Conservation (phyloP, 1,140 invertebrate species). For the Plodia interpunctella region DNA sequence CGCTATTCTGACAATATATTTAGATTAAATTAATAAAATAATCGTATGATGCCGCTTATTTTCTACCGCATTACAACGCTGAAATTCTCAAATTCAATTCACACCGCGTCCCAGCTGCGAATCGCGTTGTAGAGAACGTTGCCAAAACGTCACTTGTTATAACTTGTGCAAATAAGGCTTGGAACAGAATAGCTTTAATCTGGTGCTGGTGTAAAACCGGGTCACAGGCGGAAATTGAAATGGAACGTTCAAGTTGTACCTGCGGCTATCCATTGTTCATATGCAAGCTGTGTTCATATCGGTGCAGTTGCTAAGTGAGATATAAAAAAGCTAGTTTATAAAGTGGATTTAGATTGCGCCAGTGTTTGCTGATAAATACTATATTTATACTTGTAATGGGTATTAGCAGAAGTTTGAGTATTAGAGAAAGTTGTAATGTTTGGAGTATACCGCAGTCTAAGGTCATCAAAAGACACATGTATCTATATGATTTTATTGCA, state of each 20-base stretch:
- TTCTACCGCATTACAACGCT: neutral
- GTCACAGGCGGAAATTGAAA: slow-evolving; percentile 4
- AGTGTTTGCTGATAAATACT: too few species aligned
- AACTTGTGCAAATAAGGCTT: slow-evolving; percentile 1
- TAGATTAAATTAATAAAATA: too few species aligned
- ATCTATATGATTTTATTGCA: too few species aligned
- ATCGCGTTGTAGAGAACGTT: neutral
- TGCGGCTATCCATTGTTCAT: neutral
- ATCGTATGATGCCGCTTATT: too few species aligned
- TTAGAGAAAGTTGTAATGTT: too few species aligned
- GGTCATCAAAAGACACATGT: too few species aligned
- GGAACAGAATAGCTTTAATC: neutral
- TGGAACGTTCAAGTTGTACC: neutral
- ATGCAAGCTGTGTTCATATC: neutral
- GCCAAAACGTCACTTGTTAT: neutral
- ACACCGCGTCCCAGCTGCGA: neutral
- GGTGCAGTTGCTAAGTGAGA: neutral
- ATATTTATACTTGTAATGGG: too few species aligned
- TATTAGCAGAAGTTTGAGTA: too few species aligned
- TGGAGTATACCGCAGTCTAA: too few species aligned
- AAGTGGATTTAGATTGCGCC: too few species aligned
- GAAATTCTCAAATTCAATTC: neutral
- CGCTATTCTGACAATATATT: too few species aligned
- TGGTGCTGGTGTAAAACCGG: neutral
- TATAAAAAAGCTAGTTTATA: neutral